Evolutionary conservation across 2,113 vertebrate genomes (phyloP), one percentile per base, ranked within the genome.

Genomic region (Nettapus auritus): DNA sequence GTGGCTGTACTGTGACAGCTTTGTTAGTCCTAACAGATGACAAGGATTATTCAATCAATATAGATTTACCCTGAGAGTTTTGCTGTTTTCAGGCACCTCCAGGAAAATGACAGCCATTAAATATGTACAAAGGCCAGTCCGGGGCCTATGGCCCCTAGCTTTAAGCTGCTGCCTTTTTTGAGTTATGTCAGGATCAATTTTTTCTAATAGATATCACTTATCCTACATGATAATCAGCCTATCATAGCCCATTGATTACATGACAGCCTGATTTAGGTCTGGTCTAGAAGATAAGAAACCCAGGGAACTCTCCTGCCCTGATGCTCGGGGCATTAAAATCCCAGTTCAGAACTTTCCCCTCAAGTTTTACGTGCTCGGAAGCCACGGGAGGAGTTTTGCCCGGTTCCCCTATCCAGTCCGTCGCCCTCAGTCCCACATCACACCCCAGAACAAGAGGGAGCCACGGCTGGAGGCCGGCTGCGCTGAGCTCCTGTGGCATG

Each of bases 11-110:
- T 95, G 96, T 98, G 98, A 98, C 98, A 98, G 98, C 98, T 98
- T 98, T 98, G 98, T 98, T 98, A 98, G 98, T 98, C 98, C 97
- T 97, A 98, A 97, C 98, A 98, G 98, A 98, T 98, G 98, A 98
- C 97, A 97, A 96, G 98, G 98, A 98, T 98, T 98, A 98, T 97
- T 98, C 98, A 97, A 98, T 98, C 98, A 98, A 98, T 98, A 98
- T 89, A 95, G 93, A 96, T 96, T 98, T 96, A 97, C 95, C 91
- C 97, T 90, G 93, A 98, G 97, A 97, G 89, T 96, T 97, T 96
- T 93, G 82, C 89, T 96, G 94, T 94, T 98, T 96, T 96, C 90
- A 94, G 93, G 90, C 94, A 97, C 96, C 97, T 97, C 90, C 84
- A 95, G 86, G 95, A 97, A 96, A 97, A 97, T 95, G 97, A 96